Base-by-base conservation (phyloP, 2,113 vertebrate genomes). In the Rhegmatorhina hoffmannsi region DNA sequence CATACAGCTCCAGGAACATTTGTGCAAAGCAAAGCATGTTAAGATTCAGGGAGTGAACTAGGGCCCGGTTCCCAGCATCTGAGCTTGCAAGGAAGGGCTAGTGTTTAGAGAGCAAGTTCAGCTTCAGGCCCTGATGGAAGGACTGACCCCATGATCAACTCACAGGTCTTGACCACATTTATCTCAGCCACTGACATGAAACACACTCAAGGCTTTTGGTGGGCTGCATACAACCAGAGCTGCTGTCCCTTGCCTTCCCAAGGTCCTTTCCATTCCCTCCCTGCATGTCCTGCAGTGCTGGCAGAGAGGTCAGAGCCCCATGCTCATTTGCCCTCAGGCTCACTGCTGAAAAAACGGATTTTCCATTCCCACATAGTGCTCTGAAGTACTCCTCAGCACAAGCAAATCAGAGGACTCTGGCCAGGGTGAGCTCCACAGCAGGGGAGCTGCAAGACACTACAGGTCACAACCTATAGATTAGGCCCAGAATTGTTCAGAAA, bases 191-290 rank as follows among this genome's bases (percentile, higher is more conserved):
- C 38, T 40, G 64, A 63, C 23, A 58, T 5, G 17, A 70, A 58
- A 70, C 4, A 11, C 2, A 21, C 8, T 31, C 3, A 1, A n/a
- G 47, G 40, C 33, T 62, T 66, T 52, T 0, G 1, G 31, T 2
- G 9, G 17, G 24, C 34, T 56, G 36, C 34, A 63, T 29, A 43
- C 20, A n/a, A 63, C 11, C 46, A 74, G 20, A 62, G 10, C 55
- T 40, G n/a, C 14, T 58, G 33, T 52, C 21, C 34, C 9, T 10
- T 4, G 2, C 52, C 18, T 68, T 83, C 15, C 20, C 11, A 1
- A 1, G 10, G 26, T 68, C 3, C 1, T 38, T 68, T 25, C 52
- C 13, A 56, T 2, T 6, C 3, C 10, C 3, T 10, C 7, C 1
- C 26, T 43, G 15, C 7, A 1, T 26, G 38, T 63, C 49, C 28